These are phyloP conservation scores for Atherinomorus stipes DNA, from an alignment of 2,113 vertebrate genomes.

Conservation along the genomic window DNA sequence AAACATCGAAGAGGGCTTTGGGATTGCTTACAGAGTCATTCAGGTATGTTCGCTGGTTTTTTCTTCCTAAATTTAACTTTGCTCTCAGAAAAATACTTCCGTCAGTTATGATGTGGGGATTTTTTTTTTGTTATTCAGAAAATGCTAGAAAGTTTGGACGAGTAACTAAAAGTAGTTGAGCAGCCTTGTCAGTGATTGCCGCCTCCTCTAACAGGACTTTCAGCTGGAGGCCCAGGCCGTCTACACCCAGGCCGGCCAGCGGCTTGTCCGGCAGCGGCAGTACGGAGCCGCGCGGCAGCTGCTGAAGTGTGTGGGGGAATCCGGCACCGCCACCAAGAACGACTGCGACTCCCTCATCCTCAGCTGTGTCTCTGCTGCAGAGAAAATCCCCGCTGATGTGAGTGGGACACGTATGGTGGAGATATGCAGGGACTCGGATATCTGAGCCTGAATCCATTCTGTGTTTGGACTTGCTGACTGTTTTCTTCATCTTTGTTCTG, in stretches of 20 bases:
- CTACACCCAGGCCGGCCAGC: slow-evolving; percentile 89
- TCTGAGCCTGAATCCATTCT: too few relatives aligned
- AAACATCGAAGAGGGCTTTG: slow-evolving; percentile 97
- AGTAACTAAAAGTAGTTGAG: too few relatives aligned
- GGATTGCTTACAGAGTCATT: slow-evolving; percentile 96
- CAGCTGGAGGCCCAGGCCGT: slow-evolving; percentile 92
- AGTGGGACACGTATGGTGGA: slow-evolving; percentile 22
- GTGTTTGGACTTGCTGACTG: not conserved
- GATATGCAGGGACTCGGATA: too few relatives aligned
- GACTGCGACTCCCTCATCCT: slow-evolving; percentile 94
- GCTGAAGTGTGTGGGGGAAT: slow-evolving; percentile 95
- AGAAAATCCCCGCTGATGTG: slow-evolving; percentile 89
- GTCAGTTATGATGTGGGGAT: too few relatives aligned
- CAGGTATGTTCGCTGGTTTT: slow-evolving; percentile 89
- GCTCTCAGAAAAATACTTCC: too few relatives aligned
- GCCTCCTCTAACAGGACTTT: slow-evolving; percentile 87
- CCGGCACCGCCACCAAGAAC: slow-evolving; percentile 90
- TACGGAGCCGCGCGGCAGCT: slow-evolving; percentile 90
- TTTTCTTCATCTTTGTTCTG: slow-evolving; percentile 22
- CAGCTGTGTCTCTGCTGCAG: slow-evolving; percentile 88
- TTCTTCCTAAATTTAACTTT: too few relatives aligned
- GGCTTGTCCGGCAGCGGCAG: slow-evolving; percentile 87
- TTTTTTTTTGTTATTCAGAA: too few relatives aligned
- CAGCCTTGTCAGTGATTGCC: not conserved
- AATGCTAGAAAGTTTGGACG: too few relatives aligned